Base-by-base conservation (phyloP, 1,140 invertebrate species). In the Polyergus mexicanus region DNA sequence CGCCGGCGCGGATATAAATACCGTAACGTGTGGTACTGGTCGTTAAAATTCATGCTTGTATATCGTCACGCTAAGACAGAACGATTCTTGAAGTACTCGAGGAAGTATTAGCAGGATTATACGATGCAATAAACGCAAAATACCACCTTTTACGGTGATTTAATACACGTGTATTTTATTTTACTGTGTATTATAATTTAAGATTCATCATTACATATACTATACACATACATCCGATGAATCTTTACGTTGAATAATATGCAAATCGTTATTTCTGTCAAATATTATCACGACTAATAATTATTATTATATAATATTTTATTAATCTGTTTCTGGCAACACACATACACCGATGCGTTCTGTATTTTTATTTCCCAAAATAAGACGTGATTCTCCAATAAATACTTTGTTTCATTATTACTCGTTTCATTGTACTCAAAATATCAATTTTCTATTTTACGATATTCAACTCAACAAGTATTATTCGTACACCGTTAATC, bases 1-100 rank as follows among this genome's bases (percentile, higher is more conserved):
- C 11, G 62, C n/a, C 60, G 60, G 54, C 51, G 25, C 63, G 54
- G 28, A 51, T 44, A 58, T 62, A 62, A 74, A 41, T 60, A 74
- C 56, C 68, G 68, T 69, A 58, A 88, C 85, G 86, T 47, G 68
- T 60, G 78, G 25, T 60, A 5, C n/a, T 38, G 25, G 32, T 83
- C 68, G 78, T 83, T 83, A 83, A 83, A 60, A 83, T 83, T 72
- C 78, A 58, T 28, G 54, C 38, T 35, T 35, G 66, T 35, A 22
- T n/a, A n/a, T 72, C 68, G 54, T 81, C 78, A 35, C 68, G 22
- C 66, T 35, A 22, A 10, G 65, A 54, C 75, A 38, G 32, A 35
- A 58, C 76, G 32, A 38, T 65, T 60, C 63, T n/a, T n/a, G 3
- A 11, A 22, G 63, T 38, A 47, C 38, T 44, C 47, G 38, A 47